These are phyloP conservation scores for Trypoxylon attenuatum DNA, from an alignment of 2,888 invertebrate genomes.

Conservation along the genomic window DNA sequence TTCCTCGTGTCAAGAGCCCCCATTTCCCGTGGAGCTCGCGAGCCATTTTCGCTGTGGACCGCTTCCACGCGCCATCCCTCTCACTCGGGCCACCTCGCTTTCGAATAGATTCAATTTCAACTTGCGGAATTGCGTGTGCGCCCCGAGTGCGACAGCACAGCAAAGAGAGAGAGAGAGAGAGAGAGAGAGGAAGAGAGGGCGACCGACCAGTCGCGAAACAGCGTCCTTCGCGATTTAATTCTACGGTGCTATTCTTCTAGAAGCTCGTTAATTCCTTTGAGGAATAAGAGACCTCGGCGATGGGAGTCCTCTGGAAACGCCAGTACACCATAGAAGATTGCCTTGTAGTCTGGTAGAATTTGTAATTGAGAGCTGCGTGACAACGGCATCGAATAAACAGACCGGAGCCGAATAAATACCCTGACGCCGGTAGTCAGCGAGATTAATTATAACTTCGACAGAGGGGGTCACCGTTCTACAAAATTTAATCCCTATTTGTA, in stretches of 20 bases:
- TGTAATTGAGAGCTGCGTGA: background rate
- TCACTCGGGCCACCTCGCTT: background rate
- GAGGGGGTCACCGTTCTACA: too few species aligned
- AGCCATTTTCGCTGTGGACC: constrained; percentile 28
- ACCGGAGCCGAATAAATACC: background rate
- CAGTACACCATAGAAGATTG: too few species aligned
- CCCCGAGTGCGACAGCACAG: constrained; percentile 14
- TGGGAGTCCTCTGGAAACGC: background rate
- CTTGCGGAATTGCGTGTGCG: constrained; percentile 39
- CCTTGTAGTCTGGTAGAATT: too few species aligned
- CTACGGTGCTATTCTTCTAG: constrained; percentile 38
- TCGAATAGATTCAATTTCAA: constrained; percentile 48
- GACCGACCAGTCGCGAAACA: too few species aligned
- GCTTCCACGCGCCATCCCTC: constrained; percentile 12
- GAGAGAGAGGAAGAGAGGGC: too few species aligned
- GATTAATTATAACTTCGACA: background rate
- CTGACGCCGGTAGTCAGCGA: background rate
- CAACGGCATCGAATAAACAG: background rate
- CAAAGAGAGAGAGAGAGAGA: too few species aligned
- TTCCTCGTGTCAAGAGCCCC: constrained; percentile 46
- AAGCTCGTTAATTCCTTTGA: constrained; percentile 48
- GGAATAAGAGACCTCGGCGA: constrained; percentile 20
- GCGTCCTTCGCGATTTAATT: constrained; percentile 33
- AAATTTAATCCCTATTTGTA: too few species aligned
- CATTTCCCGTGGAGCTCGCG: constrained; percentile 26